Evolutionary conservation across 2,797 vertebrate species (phyloP).

Genomic region (Channallabes apus): DNA sequence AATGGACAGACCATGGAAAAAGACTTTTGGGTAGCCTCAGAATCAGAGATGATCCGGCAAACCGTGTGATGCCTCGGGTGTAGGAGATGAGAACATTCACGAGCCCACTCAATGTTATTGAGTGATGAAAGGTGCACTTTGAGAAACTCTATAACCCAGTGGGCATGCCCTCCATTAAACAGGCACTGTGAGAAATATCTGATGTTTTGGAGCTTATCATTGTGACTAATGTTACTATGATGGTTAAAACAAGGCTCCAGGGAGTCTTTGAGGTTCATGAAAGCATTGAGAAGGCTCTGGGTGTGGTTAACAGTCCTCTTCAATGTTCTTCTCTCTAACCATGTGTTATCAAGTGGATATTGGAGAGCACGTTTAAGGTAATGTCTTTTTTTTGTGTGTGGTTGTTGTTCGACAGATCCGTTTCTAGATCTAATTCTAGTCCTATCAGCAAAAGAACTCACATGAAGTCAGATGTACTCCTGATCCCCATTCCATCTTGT

Average conservation of each 20-base stretch:
- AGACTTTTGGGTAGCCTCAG: not conserved
- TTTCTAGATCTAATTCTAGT: constrained; percentile 5
- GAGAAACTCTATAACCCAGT: not conserved
- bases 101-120: not conserved
- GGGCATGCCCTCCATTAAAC: not conserved
- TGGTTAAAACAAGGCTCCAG: not conserved
- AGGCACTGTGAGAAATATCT: not conserved
- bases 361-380: not conserved
- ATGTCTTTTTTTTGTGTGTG: not conserved
- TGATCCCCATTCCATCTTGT: constrained; percentile 46
- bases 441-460: not conserved
- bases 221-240: not conserved
- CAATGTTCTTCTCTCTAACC: not conserved
- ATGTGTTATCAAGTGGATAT: constrained; percentile 37
- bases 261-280: not conserved
- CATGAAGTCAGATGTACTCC: constrained; percentile 8
- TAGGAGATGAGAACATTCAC: constrained; percentile 2
- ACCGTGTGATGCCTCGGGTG: not conserved
- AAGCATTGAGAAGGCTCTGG: not conserved
- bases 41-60: not conserved
- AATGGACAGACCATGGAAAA: not conserved
- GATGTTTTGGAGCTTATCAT: not conserved
- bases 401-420: constrained; percentile 1
- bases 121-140: not conserved
- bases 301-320: not conserved